Conservation (phyloP, 1,140 invertebrate species). For the Apis dorsata region DNA sequence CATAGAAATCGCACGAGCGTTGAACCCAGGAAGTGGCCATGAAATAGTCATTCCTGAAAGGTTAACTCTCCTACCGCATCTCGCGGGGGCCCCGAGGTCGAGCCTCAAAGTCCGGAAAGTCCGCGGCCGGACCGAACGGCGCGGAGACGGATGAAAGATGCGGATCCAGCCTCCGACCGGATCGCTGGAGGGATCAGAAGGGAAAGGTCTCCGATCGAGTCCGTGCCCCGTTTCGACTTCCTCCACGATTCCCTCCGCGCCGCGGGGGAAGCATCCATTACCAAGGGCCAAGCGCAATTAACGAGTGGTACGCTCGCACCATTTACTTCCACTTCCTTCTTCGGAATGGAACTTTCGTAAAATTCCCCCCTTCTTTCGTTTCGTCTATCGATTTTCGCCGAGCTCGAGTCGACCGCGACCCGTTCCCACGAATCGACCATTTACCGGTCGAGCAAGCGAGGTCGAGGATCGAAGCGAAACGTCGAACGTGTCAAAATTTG, state of each 20-base stretch:
- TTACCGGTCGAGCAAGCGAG: conserved; percentile 63
- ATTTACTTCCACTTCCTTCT: no score
- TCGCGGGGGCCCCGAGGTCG: conserved; percentile 66
- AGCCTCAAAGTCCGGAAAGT: conserved; percentile 66
- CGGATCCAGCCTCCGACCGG: conserved; percentile 29
- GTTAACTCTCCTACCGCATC: conserved; percentile 73
- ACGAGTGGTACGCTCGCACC: no score
- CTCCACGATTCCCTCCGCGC: not conserved
- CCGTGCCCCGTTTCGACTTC: conserved; percentile 11
- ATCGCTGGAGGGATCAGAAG: conserved; percentile 5
- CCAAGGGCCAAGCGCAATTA: no score
- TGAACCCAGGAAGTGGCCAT: conserved; percentile 79
- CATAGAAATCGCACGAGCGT: conserved; percentile 76
- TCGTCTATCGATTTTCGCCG: conserved; percentile 26
- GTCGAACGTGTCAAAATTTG: conserved; percentile 80
- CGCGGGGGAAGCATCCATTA: no score
- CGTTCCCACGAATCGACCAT: conserved; percentile 57
- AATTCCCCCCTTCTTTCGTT: not conserved
- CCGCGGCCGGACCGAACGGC: conserved; percentile 52
- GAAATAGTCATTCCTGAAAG: conserved; percentile 78
- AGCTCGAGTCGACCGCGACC: conserved; percentile 1
- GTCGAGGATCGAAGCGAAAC: conserved; percentile 73
- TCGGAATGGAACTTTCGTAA: not conserved
- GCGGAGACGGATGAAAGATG: conserved; percentile 58
- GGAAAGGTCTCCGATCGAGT: not conserved